Percentiles rank a stretch among this genome's conserved stretches.
phyloP scores from a whole-genome alignment of 1,140 invertebrate species.

The Zaprionus gabonicus region DNA sequence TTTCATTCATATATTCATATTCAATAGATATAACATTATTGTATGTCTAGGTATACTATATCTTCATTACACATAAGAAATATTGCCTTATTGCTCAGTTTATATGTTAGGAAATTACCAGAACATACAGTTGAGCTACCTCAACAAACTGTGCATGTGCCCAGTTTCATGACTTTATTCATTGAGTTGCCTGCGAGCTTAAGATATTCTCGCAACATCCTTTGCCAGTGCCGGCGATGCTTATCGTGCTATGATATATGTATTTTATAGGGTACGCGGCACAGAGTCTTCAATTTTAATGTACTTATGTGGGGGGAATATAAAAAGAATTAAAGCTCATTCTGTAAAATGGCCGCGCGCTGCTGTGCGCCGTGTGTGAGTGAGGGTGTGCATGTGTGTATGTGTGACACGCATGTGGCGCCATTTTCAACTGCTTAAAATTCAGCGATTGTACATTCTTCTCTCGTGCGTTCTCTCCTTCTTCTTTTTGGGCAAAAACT shows the following conservation, averaged over 20 bases:
- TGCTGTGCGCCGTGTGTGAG: not conserved
- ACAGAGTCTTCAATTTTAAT: slow-evolving; percentile 19
- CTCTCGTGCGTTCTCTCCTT: slow-evolving; percentile 40
- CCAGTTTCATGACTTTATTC: not conserved
- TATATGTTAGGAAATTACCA: not conserved
- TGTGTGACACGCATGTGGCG: slow-evolving; percentile 35
- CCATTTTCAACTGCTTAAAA: slow-evolving; percentile 68
- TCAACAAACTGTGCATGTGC: not conserved
- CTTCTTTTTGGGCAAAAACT: slow-evolving; percentile 55
- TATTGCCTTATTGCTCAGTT: not conserved
- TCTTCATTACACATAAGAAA: no score
- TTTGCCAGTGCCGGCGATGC: not conserved
- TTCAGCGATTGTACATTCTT: slow-evolving; percentile 62
- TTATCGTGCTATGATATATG: not conserved
- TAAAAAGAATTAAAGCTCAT: slow-evolving; percentile 37
- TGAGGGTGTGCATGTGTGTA: not conserved
- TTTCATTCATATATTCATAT: no score
- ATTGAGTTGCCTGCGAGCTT: not conserved
- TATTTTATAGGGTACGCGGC: slow-evolving; percentile 3
- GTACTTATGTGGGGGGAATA: slow-evolving; percentile 12
- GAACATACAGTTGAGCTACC: not conserved
- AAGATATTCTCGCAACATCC: not conserved
- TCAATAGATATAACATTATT: no score
- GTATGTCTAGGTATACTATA: no score
- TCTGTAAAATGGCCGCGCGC: slow-evolving; percentile 57